Conservation (phyloP, 2,888 invertebrate species). For the Drosophila anomelani region DNA sequence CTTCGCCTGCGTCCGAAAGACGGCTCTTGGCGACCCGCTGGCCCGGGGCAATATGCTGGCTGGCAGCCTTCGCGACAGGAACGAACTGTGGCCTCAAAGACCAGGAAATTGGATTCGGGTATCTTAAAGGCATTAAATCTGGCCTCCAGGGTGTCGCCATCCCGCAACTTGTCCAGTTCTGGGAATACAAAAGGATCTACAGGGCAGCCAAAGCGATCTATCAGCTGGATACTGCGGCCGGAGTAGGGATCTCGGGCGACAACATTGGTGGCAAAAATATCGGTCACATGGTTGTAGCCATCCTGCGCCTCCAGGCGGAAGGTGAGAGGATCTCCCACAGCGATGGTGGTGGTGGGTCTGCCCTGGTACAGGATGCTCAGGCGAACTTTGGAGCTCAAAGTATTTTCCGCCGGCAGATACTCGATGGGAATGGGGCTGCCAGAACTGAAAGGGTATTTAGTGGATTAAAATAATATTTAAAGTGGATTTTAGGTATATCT, state of each 20-base stretch:
- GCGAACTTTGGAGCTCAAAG: slow-evolving; percentile 94
- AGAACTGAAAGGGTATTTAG: slow-evolving; percentile 87
- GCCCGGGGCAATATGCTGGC: slow-evolving; percentile 93
- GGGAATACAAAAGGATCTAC: slow-evolving; percentile 97
- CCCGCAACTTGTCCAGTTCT: slow-evolving; percentile 93
- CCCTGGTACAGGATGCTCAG: slow-evolving; percentile 94
- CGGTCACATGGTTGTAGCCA: slow-evolving; percentile 94
- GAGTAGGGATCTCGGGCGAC: slow-evolving; percentile 96
- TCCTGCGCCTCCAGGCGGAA: slow-evolving; percentile 95
- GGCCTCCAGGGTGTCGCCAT: slow-evolving; percentile 94
- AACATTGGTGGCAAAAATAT: slow-evolving; percentile 96
- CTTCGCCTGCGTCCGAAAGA: slow-evolving; percentile 91
- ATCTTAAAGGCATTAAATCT: slow-evolving; percentile 97
- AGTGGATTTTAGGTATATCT: slow-evolving; percentile 67
- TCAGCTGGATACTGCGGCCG: slow-evolving; percentile 94
- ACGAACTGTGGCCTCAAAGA: slow-evolving; percentile 95
- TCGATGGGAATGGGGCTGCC: slow-evolving; percentile 97
- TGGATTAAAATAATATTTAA: background rate
- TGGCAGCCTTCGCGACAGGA: slow-evolving; percentile 96
- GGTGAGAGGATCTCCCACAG: slow-evolving; percentile 95
- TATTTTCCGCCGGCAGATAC: slow-evolving; percentile 95
- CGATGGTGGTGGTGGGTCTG: slow-evolving; percentile 95
- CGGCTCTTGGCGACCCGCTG: slow-evolving; percentile 91
- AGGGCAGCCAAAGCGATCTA: slow-evolving; percentile 95
- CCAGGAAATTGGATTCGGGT: slow-evolving; percentile 96